These are phyloP conservation scores for Colinus virginianus DNA, from an alignment of 2,113 vertebrate species.

Conservation along the genomic window DNA sequence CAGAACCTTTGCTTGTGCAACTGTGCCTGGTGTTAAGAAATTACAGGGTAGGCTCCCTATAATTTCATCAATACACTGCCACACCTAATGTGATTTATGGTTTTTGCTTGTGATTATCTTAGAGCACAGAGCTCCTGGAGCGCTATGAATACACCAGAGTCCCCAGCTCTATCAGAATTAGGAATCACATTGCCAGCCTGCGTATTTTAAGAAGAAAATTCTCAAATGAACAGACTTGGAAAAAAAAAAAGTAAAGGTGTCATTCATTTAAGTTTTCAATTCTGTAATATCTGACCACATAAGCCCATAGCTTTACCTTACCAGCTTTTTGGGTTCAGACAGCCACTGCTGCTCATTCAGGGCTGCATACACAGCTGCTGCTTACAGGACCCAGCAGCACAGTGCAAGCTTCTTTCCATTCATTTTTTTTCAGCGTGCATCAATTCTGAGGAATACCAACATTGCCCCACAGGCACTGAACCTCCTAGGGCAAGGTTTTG, in stretches of 20 bases:
- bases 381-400: neutral
- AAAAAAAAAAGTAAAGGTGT: neutral
- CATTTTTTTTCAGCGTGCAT: neutral
- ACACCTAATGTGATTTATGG: constrained; percentile 38
- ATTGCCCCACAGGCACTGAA: neutral
- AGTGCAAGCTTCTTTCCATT: neutral
- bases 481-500: neutral
- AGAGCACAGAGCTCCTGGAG: neutral
- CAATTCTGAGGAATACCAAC: neutral
- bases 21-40: neutral
- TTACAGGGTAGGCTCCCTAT: constrained; percentile 46
- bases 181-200: neutral
- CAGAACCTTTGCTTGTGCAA: neutral
- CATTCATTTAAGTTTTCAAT: neutral
- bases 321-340: neutral
- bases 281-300: neutral
- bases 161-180: neutral
- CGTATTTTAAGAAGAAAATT: neutral
- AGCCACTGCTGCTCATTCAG: neutral
- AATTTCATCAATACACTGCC: constrained; percentile 49
- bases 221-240: neutral
- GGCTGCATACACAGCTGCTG: neutral
- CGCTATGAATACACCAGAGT: neutral
- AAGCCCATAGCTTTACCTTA: fast-evolving
- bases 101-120: constrained; percentile 34